Evolutionary conservation across 2,113 vertebrate genomes (phyloP).

Genomic region (Hemiscyllium ocellatum): DNA sequence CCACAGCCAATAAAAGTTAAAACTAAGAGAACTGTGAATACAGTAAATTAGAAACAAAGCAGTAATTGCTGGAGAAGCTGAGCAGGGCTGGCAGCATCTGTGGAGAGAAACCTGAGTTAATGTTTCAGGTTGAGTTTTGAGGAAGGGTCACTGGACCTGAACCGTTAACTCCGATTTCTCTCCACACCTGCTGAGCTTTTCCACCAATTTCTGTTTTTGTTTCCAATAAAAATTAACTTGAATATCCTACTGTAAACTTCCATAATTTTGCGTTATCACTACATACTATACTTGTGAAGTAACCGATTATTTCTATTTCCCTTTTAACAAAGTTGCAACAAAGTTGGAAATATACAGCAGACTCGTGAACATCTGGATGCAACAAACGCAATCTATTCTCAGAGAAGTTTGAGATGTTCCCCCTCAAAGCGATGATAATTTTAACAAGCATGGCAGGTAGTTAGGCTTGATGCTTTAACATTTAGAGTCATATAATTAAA

Average conservation of each 20-base stretch:
- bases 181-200: no score
- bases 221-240: background rate
- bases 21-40: no score
- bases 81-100: no score
- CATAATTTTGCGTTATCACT: background rate
- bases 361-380: background rate
- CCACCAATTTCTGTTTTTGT: no score
- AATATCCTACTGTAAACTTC: background rate
- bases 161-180: no score
- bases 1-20: background rate
- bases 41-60: no score
- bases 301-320: background rate
- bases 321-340: background rate
- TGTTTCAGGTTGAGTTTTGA: no score
- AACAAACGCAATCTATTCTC: background rate
- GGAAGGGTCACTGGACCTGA: no score
- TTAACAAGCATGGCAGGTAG: background rate
- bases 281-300: background rate
- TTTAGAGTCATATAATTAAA: background rate
- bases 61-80: no score
- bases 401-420: background rate
- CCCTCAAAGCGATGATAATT: background rate
- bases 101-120: no score
- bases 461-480: background rate
- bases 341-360: background rate